Base-by-base conservation (phyloP, 2,113 vertebrate genomes). In the Thalassarche chlororhynchos region DNA sequence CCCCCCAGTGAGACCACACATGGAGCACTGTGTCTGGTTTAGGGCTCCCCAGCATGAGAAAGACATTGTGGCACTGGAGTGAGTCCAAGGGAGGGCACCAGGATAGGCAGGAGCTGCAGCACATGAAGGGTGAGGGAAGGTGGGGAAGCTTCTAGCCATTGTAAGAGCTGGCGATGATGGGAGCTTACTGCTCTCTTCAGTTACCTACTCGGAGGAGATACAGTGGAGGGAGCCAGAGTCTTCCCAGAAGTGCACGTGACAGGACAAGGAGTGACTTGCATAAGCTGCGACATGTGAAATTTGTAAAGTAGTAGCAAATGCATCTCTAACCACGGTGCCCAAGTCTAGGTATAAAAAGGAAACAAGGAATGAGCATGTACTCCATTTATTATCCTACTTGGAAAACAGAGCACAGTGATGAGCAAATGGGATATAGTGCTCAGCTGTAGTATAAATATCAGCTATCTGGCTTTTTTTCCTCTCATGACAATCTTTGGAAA, bases 161-260 rank as follows among this genome's bases (percentile, higher is more conserved):
- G 4, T 52, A 61, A 47, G 31, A 49, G 31, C 2, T 70, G 7
- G 0, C 2, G 1, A 21, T 38, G 17, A 19, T 2, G 11, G 19
- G 18, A 71, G 5, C 25, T 92, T 47, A 38, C 42, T 44, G 29
- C 20, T 81, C 14, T 65, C 36, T 75, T 82, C 69, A 69, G 14
- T 5, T 70, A 4, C 12, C 12, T 61, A 0, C 60, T 57, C 6
- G 4, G 25, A 87, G 57, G 29, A 79, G 55, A 46, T 11, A 31
- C 23, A 62, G 28, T 46, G 51, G 14, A 89, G 7, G 17, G n/a
- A 96, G 12, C 3, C 54, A 86, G 52, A 36, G 17, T 83, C 66
- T 72, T 76, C n/a, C 28, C 66, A 36, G 79, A 51, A 28, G 29
- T 49, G 25, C 26, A 40, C 4, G 1, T 14, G 69, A 20, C 52